A percentile compares a stretch with the other conserved stretches of the same genome.
Conservation (phyloP, 2,888 invertebrate genomes). For the Sympetrum striolatum region DNA sequence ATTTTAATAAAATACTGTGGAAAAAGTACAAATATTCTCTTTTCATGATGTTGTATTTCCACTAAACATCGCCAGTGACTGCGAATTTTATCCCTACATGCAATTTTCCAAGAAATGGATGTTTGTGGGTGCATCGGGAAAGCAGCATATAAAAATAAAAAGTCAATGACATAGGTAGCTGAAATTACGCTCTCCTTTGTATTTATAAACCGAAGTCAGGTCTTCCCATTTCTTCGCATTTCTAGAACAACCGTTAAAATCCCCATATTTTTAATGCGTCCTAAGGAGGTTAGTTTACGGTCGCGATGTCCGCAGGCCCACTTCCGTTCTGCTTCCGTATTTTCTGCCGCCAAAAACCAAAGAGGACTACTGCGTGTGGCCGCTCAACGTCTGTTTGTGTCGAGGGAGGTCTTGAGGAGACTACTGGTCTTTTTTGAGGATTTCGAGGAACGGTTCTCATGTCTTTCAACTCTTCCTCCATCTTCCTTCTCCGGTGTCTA, state of each 20-base stretch:
- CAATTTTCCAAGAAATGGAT: too few relatives aligned
- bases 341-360: neutral
- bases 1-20: too few relatives aligned
- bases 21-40: too few relatives aligned
- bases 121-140: too few relatives aligned
- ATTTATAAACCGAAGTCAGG: neutral
- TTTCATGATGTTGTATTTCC: too few relatives aligned
- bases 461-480: neutral
- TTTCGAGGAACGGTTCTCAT: neutral
- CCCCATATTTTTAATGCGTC: neutral
- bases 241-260: neutral
- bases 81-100: too few relatives aligned
- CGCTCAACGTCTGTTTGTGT: neutral
- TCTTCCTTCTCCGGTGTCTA: neutral
- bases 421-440: neutral
- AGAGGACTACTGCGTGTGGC: neutral
- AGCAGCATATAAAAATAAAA: too few relatives aligned
- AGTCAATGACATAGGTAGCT: too few relatives aligned
- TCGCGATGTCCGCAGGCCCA: neutral
- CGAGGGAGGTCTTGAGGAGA: neutral
- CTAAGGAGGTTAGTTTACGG: neutral
- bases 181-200: neutral
- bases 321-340: neutral
- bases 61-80: too few relatives aligned
- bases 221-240: too few relatives aligned